Evolutionary conservation across 2,888 invertebrate species (phyloP).

Genomic region (Epinotia brunnichana): DNA sequence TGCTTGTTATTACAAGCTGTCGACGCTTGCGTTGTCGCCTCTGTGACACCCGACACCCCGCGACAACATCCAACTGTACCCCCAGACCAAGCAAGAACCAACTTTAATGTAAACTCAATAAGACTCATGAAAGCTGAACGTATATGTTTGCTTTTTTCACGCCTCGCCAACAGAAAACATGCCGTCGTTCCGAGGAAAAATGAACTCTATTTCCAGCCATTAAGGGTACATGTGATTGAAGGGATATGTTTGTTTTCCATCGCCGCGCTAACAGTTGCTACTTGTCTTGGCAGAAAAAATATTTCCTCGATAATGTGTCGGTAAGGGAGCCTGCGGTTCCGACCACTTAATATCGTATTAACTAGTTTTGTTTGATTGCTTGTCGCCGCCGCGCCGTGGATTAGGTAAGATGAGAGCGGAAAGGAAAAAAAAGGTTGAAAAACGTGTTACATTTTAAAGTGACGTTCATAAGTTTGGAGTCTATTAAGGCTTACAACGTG

Average conservation of each 20-base stretch:
- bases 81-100: not conserved
- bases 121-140: conserved; percentile 3
- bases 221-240: conserved; percentile 9
- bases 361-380: conserved; percentile 44
- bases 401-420: conserved; percentile 29
- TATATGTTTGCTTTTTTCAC: conserved; percentile 11
- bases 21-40: conserved; percentile 71
- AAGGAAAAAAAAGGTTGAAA: conserved; percentile 25
- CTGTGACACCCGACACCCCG: conserved; percentile 67
- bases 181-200: not conserved
- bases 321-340: conserved; percentile 62
- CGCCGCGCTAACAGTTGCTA: conserved; percentile 61
- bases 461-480: not conserved
- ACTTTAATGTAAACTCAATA: not conserved
- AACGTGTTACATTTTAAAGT: conserved; percentile 14
- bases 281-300: conserved; percentile 63
- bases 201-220: conserved; percentile 10
- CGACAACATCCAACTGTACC: not conserved
- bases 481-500: not conserved
- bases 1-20: conserved; percentile 77
- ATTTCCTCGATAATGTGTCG: conserved; percentile 60
- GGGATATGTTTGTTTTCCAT: conserved; percentile 6
- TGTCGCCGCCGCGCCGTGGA: conserved; percentile 33
- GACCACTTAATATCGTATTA: conserved; percentile 49
- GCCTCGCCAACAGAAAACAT: conserved; percentile 27